Base-by-base conservation (phyloP, 2,113 vertebrate genomes). In the Scytalopus superciliaris region DNA sequence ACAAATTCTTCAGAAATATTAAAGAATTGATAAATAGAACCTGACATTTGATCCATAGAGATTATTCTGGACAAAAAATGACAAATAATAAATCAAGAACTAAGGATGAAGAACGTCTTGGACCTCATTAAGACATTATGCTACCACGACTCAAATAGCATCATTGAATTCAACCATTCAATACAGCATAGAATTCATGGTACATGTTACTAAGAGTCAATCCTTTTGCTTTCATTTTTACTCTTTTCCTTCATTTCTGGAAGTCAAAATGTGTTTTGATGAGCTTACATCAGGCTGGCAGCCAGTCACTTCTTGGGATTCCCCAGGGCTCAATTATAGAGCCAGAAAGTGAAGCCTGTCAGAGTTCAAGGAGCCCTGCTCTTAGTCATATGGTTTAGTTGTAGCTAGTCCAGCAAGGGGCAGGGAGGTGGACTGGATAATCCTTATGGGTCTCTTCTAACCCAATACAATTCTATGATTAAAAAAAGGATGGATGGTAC, bases 371-470 rank as follows among this genome's bases (percentile, higher is more conserved):
- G 18, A 28, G 10, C 1, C 4, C 42, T 81, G 0, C 4, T 73
- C 18, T 39, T 22, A 81, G 42, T 45, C 33, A 57, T 14, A 30
- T 7, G 3, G 4, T 64, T 78, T 30, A 40, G 11, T 18, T 78
- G 39, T 35, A 77, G 35, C 7, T n/a, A 47, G 10, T 40, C 24
- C 40, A 78, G 8, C 18, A 40, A 10, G 28, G 23, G 37, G 10
- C 18, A 40, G 11, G 28, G 17, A 42, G 10, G 4, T 57, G 15
- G n/a, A 72, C 14, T 62, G 0, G 0, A 17, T 44, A 9, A n/a
- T 9, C 5, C 7, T 50, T 66, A 30, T 5, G 4, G 3, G 1
- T 59, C 14, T 4, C 14, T 73, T 68, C 12, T 15, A 67, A 15
- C 4, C n/a, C 2, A 3, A 39, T 23, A 9, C 55, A 37, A 47